Conservation (phyloP, 2,113 vertebrate species). For the Aegotheles bennettii region DNA sequence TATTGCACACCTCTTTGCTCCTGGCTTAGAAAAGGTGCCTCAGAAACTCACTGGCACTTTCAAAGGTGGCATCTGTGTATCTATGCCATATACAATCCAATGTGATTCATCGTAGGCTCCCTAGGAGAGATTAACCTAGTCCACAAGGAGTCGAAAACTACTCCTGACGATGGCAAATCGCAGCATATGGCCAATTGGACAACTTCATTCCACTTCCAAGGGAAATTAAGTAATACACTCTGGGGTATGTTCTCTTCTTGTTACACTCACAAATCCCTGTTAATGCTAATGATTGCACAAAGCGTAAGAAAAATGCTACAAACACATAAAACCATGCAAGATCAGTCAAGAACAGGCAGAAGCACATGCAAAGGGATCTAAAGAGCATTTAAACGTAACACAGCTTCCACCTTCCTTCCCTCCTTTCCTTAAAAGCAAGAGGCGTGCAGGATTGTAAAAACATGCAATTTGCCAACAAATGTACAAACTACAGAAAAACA, state of each 20-base stretch:
- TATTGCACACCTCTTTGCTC: not conserved
- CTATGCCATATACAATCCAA: not conserved
- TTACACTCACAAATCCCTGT: not conserved
- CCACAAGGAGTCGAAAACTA: not conserved
- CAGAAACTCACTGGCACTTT: not conserved
- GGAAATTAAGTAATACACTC: not conserved
- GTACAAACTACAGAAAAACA: slow-evolving; percentile 2
- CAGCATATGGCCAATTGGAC: slow-evolving; percentile 1
- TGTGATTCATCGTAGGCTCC: not conserved
- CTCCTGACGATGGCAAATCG: not conserved
- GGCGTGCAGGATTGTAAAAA: not conserved
- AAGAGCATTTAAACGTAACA: not conserved
- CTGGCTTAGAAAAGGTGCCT: not conserved
- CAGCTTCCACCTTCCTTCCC: not conserved
- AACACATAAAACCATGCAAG: not conserved
- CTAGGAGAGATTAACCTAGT: not conserved
- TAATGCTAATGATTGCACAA: not conserved
- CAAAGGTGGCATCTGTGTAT: not conserved
- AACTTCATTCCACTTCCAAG: slow-evolving; percentile 43
- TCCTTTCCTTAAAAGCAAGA: slow-evolving; percentile 26
- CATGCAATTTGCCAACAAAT: slow-evolving; percentile 17
- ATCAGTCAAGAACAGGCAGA: not conserved
- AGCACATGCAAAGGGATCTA: not conserved
- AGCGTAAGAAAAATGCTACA: slow-evolving; percentile 9
- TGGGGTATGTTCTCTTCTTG: not conserved